Base-by-base conservation (phyloP, 2,113 vertebrate species). In the Rhabdomys dilectus region DNA sequence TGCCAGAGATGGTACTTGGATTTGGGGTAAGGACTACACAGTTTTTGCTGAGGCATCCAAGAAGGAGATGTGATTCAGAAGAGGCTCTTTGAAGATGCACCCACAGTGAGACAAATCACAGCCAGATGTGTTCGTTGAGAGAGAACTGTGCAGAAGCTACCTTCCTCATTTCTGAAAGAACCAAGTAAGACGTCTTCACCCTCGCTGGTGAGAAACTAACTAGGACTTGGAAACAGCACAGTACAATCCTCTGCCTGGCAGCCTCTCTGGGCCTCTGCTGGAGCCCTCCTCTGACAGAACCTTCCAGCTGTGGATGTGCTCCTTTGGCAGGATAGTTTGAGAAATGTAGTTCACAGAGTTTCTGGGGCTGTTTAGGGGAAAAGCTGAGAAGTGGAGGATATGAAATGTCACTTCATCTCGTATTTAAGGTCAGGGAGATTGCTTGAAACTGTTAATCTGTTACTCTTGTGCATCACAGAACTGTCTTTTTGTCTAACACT, bases 171-270 rank as follows among this genome's bases (percentile, higher is more conserved):
- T 84, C 24, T 17, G 81, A 84, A 84, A 60, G 81, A 31, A 29
- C 15, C 0, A 0, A 62, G 13, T 42, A 42, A 16, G 81, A 29
- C n/a, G 7, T 0, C 56, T 42, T 84, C 29, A 62, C 24, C 5
- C 7, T 22, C 36, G 0, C n/a, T 60, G n/a, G 56, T 15, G 12
- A 26, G 22, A 60, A 22, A 13, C 21, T 9, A 53, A 24, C 10
- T 39, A 16, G 13, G 22, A 42, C 81, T 62, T 62, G 24, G 8
- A 64, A 45, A 64, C 15, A 64, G 15, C 31, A 36, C 21, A 62
- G 60, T 62, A 62, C 60, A 62, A 24, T 62, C 36, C 56, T 60
- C 22, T 26, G n/a, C 22, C 56, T 29, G 80, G 56, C 26, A 62
- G n/a, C 58, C 39, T 64, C 26, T 16, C 39, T 31, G 39, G 58